A percentile compares a stretch with the other conserved stretches of the same genome.
phyloP scores from a whole-genome alignment of 1,140 invertebrate genomes.

The Pseudomyrmex cubaensis region DNA sequence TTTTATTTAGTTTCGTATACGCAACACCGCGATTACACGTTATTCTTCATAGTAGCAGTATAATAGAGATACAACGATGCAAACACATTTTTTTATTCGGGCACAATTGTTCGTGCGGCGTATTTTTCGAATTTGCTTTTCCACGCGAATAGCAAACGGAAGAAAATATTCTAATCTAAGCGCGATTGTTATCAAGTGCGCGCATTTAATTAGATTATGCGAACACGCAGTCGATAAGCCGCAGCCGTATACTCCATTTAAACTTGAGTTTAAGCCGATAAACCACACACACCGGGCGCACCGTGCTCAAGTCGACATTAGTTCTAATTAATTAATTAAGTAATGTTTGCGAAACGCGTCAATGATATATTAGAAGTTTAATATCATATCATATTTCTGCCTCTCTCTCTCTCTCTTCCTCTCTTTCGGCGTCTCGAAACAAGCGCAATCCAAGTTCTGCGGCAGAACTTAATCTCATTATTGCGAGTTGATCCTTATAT shows the following conservation, averaged over 20 bases:
- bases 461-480: neutral
- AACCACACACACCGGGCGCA: neutral
- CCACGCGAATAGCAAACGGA: neutral
- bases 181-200: neutral
- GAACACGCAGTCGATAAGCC: neutral
- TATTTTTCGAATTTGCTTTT: neutral
- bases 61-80: neutral
- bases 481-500: constrained; percentile 19
- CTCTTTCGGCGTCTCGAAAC: neutral
- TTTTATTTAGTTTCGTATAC: constrained; percentile 22
- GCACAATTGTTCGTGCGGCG: neutral
- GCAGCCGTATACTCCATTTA: constrained; percentile 18
- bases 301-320: constrained; percentile 24
- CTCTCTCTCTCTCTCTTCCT: no score
- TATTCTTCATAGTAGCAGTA: neutral
- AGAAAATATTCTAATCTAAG: constrained; percentile 8
- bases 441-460: constrained; percentile 4
- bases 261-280: constrained; percentile 19
- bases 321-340: constrained; percentile 36
- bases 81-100: constrained; percentile 25
- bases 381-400: constrained; percentile 5
- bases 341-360: constrained; percentile 27
- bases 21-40: neutral
- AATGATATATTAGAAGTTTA: constrained; percentile 28
- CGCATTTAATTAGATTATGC: constrained; percentile 43